A percentile compares a stretch with the other conserved stretches of the same genome.
These are phyloP conservation scores for Lycaena phlaeas DNA, from an alignment of 2,888 invertebrate species.

Conservation along the genomic window DNA sequence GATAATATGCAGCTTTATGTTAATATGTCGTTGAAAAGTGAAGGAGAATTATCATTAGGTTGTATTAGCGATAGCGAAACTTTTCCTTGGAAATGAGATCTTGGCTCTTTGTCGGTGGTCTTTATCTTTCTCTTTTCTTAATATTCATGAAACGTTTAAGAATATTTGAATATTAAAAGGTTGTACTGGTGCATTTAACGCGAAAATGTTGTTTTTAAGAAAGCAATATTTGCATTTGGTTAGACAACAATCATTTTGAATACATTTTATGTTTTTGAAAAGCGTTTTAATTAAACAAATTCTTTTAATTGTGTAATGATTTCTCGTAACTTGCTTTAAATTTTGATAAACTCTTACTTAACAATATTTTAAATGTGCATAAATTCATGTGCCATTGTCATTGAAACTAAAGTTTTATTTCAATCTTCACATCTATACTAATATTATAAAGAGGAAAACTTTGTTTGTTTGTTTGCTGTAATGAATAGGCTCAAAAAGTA, in stretches of 20 bases:
- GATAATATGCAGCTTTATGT: conserved; percentile 3
- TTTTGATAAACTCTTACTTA: too few relatives aligned
- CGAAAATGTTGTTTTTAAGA: background rate
- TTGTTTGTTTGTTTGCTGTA: too few relatives aligned
- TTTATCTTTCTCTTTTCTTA: background rate
- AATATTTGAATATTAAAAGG: conserved; percentile 2
- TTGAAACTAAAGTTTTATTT: too few relatives aligned
- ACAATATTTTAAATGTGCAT: too few relatives aligned
- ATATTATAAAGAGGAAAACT: too few relatives aligned
- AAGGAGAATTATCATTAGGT: background rate
- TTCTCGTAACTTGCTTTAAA: too few relatives aligned
- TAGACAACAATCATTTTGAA: background rate
- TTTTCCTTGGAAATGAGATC: background rate
- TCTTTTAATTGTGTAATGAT: too few relatives aligned
- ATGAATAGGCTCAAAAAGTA: too few relatives aligned
- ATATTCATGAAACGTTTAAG: conserved; percentile 1
- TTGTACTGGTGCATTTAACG: background rate
- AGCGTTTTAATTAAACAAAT: too few relatives aligned
- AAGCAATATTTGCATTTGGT: conserved; percentile 2
- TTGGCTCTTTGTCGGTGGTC: background rate
- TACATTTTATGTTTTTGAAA: too few relatives aligned
- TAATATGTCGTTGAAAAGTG: background rate
- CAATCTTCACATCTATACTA: too few relatives aligned
- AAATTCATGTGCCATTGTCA: too few relatives aligned
- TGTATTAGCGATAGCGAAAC: background rate